Conservation (phyloP, 2,797 vertebrate species). For the Peromyscus nudipes region DNA sequence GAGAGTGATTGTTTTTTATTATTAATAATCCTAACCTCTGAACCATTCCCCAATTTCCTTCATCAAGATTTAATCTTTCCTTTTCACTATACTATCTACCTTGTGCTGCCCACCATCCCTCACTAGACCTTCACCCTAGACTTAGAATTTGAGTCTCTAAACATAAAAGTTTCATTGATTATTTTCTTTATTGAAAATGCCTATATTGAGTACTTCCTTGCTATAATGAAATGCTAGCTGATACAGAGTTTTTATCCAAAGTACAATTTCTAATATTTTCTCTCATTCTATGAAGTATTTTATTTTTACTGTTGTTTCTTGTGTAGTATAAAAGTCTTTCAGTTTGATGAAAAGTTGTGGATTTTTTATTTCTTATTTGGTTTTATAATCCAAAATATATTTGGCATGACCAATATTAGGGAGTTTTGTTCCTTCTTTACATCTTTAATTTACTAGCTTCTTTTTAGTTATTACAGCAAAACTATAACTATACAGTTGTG, state of each 20-base stretch:
- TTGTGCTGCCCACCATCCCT: rapidly evolving
- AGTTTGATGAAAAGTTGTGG: neutral
- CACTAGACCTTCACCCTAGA: neutral
- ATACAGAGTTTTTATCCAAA: neutral
- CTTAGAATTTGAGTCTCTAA: neutral
- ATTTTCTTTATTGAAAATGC: neutral
- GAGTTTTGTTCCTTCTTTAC: neutral
- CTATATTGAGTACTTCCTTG: neutral
- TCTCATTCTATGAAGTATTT: neutral
- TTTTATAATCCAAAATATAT: neutral
- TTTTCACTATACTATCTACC: rapidly evolving
- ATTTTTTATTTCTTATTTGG: neutral
- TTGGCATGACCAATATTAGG: neutral
- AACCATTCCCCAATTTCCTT: neutral
- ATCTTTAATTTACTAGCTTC: too few species aligned
- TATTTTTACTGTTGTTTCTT: neutral
- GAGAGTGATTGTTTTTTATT: neutral
- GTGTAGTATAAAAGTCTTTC: neutral
- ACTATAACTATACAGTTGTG: neutral
- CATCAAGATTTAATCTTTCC: neutral
- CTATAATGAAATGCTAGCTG: neutral
- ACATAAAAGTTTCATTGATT: neutral
- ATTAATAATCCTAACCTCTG: neutral
- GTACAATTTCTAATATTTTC: neutral
- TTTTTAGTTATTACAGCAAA: neutral